A percentile compares a stretch with the other conserved stretches of the same genome.
These are phyloP conservation scores for Excalfactoria chinensis DNA, from an alignment of 2,113 vertebrate species.

Conservation along the genomic window DNA sequence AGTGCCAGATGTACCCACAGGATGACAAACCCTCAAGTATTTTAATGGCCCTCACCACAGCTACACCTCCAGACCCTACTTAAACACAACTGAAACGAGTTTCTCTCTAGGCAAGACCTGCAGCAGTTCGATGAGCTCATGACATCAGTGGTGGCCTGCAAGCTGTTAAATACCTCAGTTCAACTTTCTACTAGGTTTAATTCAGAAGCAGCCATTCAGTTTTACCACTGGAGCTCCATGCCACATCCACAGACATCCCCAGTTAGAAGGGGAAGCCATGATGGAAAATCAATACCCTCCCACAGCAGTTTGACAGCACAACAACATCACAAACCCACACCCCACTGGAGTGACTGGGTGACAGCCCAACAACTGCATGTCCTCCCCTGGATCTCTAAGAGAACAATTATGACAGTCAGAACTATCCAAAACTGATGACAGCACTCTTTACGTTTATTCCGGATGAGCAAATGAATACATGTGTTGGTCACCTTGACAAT, in stretches of 20 bases:
- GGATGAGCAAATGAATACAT: fast-evolving
- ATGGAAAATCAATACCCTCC: neutral
- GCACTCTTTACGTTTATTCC: too few relatives aligned
- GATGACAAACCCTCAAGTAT: neutral
- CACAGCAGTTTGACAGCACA: neutral
- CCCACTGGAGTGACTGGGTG: fast-evolving
- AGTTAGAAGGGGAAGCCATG: neutral
- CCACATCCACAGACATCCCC: neutral
- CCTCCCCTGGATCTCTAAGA: neutral
- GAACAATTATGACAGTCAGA: fast-evolving
- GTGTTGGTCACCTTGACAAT: fast-evolving
- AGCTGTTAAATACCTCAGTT: neutral
- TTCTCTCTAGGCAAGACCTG: neutral
- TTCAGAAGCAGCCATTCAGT: neutral
- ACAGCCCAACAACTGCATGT: fast-evolving
- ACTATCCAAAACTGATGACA: neutral
- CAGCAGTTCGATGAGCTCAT: neutral
- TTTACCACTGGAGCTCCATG: neutral
- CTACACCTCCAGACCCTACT: neutral
- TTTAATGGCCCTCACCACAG: neutral
- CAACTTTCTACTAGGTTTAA: neutral
- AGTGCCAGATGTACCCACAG: neutral
- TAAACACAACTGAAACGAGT: neutral
- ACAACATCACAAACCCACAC: neutral
- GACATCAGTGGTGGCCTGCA: neutral